Conservation (phyloP, 2,113 vertebrate species). For the Cochlearius cochlearius region DNA sequence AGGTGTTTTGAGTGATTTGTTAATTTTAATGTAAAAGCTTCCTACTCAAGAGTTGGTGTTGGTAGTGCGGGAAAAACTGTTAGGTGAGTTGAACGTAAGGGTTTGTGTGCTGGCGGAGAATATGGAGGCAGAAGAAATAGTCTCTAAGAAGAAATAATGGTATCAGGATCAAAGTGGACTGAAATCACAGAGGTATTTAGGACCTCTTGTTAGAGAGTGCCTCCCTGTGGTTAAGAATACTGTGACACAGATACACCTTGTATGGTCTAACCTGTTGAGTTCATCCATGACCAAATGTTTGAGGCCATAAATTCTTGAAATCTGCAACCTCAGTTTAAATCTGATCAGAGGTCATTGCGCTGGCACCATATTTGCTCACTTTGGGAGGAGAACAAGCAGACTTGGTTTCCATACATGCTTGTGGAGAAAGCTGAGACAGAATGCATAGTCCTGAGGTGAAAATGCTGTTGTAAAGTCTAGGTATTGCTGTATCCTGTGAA, state of each 20-base stretch:
- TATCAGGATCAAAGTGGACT: rapidly evolving
- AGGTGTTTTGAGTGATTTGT: not conserved
- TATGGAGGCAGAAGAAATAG: not conserved
- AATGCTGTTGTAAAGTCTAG: not conserved
- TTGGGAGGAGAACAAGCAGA: not conserved
- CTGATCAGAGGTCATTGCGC: not conserved
- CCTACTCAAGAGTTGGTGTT: not conserved
- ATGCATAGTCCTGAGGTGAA: not conserved
- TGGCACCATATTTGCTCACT: not conserved
- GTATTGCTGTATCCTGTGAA: not conserved
- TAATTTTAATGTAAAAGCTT: constrained; percentile 6
- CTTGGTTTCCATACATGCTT: rapidly evolving
- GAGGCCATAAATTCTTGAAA: not conserved
- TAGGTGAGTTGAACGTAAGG: not conserved
- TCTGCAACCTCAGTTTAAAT: not conserved
- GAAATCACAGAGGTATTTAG: rapidly evolving
- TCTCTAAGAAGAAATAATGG: not conserved
- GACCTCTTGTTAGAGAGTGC: constrained; percentile 1
- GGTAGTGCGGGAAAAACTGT: not conserved
- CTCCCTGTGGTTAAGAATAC: constrained; percentile 23
- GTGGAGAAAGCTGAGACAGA: not conserved
- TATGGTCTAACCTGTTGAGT: not conserved
- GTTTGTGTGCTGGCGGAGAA: not conserved
- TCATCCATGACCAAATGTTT: not conserved
- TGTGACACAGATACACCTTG: not conserved